A percentile compares a stretch with the other conserved stretches of the same genome.
phyloP scores from a whole-genome alignment of 92 coral and sea anemone genomes.

The Palythoa caribaeorum region DNA sequence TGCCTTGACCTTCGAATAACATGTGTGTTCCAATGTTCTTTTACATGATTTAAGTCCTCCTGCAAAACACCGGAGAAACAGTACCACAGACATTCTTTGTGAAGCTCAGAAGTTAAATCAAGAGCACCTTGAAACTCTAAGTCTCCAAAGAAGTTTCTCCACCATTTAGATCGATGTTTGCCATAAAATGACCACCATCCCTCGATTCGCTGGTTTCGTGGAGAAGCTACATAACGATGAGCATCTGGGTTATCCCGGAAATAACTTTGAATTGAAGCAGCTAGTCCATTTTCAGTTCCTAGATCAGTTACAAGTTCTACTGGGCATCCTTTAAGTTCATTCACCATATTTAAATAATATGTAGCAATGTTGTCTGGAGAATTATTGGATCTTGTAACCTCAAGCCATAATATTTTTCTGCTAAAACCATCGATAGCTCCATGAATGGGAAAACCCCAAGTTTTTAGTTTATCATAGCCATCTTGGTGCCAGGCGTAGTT shows the following conservation, averaged over 20 bases:
- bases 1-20: too few species aligned
- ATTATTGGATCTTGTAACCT: constrained; percentile 69
- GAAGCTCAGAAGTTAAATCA: constrained; percentile 52
- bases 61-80: constrained; percentile 47
- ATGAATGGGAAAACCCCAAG: constrained; percentile 51
- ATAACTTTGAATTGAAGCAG: constrained; percentile 66
- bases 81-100: constrained; percentile 60
- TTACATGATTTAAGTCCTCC: constrained; percentile 30
- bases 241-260: constrained; percentile 73
- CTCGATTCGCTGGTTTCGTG: constrained; percentile 72
- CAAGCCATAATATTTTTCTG: constrained; percentile 67
- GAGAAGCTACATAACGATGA: constrained; percentile 71
- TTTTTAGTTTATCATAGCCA: constrained; percentile 55
- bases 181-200: constrained; percentile 77
- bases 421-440: constrained; percentile 64
- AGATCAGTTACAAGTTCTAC: constrained; percentile 70
- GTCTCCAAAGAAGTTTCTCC: constrained; percentile 70
- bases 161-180: constrained; percentile 58
- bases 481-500: constrained; percentile 51
- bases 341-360: constrained; percentile 57
- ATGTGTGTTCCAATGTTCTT: constrained; percentile 55
- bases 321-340: constrained; percentile 70
- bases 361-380: constrained; percentile 65
- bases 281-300: constrained; percentile 77
- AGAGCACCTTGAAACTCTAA: constrained; percentile 59